phyloP scores from a whole-genome alignment of 2,113 vertebrate genomes.

The Cavia porcellus region DNA sequence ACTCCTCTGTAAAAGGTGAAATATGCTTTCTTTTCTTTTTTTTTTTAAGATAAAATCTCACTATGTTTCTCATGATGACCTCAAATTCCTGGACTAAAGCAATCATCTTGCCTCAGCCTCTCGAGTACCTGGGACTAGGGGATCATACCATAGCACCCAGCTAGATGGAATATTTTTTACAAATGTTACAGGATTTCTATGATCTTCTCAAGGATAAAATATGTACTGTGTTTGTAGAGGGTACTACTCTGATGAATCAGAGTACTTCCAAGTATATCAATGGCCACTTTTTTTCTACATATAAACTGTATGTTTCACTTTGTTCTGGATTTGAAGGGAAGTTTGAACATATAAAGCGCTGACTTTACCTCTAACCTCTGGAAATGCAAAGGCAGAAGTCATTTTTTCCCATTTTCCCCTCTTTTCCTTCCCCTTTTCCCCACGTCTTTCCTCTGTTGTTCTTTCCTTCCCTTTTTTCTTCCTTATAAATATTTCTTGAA shows the following conservation, averaged over 20 bases:
- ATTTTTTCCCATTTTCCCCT: neutral
- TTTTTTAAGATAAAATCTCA: neutral
- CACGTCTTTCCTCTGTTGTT: neutral
- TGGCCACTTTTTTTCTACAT: neutral
- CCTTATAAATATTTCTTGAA: neutral
- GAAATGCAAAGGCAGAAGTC: neutral
- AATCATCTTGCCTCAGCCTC: neutral
- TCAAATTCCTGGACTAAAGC: neutral
- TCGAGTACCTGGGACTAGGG: no score
- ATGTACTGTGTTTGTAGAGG: neutral
- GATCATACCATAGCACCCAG: neutral
- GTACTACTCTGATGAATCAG: neutral
- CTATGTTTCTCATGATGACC: neutral
- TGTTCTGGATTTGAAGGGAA: neutral
- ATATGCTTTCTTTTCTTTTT: neutral
- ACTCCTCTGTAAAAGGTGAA: slow-evolving; percentile 4
- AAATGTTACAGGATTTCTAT: neutral
- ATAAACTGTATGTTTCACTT: neutral
- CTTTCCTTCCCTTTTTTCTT: neutral
- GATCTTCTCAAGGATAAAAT: neutral
- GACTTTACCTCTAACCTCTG: neutral
- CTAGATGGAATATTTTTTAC: neutral
- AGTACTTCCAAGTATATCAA: neutral
- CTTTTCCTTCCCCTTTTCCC: neutral
- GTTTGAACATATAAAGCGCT: neutral